Evolutionary conservation across 2,888 invertebrate genomes (phyloP).

Genomic region (Coelopa pilipes): DNA sequence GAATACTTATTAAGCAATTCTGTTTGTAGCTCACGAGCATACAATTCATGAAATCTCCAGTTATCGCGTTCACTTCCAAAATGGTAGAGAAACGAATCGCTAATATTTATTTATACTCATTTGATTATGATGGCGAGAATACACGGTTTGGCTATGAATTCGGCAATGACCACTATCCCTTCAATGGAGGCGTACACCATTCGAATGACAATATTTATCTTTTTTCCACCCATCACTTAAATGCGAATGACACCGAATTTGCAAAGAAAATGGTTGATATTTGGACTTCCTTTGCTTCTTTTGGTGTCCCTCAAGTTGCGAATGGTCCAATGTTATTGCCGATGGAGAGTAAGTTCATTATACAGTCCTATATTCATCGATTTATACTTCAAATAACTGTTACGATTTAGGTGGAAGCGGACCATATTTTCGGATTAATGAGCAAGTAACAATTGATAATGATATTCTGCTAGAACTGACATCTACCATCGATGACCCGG

Average conservation of each 20-base stretch:
- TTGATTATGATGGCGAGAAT: conserved; percentile 67
- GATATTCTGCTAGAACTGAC: conserved; percentile 59
- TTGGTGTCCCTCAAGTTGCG: conserved; percentile 54
- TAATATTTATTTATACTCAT: conserved; percentile 68
- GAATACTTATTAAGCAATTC: too few relatives aligned
- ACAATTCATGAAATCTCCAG: conserved; percentile 67
- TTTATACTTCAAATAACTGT: background rate
- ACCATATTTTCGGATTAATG: conserved; percentile 63
- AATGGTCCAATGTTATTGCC: conserved; percentile 38
- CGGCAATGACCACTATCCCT: conserved; percentile 66
- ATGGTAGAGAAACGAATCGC: conserved; percentile 52
- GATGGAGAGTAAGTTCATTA: conserved; percentile 45
- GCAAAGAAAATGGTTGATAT: conserved; percentile 67
- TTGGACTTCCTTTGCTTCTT: conserved; percentile 66
- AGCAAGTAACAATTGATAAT: conserved; percentile 43
- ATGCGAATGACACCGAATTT: conserved; percentile 64
- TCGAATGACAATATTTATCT: conserved; percentile 73
- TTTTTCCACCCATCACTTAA: conserved; percentile 66
- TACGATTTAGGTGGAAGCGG: conserved; percentile 54
- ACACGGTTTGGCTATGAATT: conserved; percentile 67
- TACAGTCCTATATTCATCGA: background rate
- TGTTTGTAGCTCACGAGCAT: conserved; percentile 50
- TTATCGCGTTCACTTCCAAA: conserved; percentile 61
- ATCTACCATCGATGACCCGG: conserved; percentile 57
- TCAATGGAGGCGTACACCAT: conserved; percentile 70